Conservation (phyloP, 2,797 vertebrate species). For the Schizopygopsis malacanthus region DNA sequence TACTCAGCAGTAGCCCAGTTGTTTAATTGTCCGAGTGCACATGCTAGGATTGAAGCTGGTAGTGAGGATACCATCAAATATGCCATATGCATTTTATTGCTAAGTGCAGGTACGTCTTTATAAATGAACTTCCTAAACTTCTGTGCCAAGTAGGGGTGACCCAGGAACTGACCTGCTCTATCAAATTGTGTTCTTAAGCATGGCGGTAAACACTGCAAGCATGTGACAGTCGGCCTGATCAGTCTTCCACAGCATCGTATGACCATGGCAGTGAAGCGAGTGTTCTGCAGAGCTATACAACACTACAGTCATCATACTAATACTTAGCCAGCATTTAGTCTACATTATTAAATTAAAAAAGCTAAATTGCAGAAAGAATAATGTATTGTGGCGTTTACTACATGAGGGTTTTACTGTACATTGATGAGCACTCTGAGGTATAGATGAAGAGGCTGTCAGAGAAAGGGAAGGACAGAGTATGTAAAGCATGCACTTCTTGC, state of each 20-base stretch:
- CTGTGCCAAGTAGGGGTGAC: background rate
- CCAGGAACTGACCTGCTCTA: background rate
- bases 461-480: slow-evolving; percentile 51
- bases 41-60: background rate
- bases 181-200: background rate
- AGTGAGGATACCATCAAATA: slow-evolving; percentile 6
- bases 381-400: slow-evolving; percentile 29
- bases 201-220: background rate
- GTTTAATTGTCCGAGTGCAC: background rate
- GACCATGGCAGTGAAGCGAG: slow-evolving; percentile 8
- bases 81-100: slow-evolving; percentile 24
- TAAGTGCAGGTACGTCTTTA: background rate
- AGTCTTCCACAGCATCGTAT: background rate
- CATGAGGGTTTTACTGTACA: slow-evolving; percentile 39
- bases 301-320: slow-evolving; percentile 28
- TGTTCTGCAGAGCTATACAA: slow-evolving; percentile 22
- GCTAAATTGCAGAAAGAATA: slow-evolving; percentile 40
- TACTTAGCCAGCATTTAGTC: slow-evolving; percentile 35
- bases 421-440: slow-evolving; percentile 52
- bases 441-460: slow-evolving; percentile 51
- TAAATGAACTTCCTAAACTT: background rate
- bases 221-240: background rate
- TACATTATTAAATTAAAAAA: slow-evolving; percentile 39
- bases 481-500: slow-evolving; percentile 58
- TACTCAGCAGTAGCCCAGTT: slow-evolving; percentile 16